Evolutionary conservation across 2,888 invertebrate genomes (phyloP).

Genomic region (Patella depressa): DNA sequence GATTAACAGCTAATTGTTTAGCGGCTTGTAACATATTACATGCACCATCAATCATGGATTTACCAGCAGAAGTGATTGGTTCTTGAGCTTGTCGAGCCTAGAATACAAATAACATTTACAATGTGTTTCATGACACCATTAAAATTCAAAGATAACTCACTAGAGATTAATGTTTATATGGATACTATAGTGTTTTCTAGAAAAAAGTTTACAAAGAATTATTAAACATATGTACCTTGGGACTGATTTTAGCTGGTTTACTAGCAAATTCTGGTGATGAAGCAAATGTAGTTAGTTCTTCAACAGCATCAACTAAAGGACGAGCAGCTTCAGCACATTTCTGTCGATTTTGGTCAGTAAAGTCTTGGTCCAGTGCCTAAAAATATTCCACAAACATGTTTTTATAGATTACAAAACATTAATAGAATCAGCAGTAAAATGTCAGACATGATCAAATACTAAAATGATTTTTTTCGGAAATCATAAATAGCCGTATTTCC

Average conservation of each 20-base stretch:
- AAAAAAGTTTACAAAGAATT: too few species aligned
- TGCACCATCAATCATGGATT: slow-evolving; percentile 85
- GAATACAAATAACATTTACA: slow-evolving; percentile 3
- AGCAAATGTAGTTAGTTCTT: slow-evolving; percentile 92
- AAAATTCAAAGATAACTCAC: too few species aligned
- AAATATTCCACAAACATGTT: not conserved
- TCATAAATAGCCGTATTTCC: too few species aligned
- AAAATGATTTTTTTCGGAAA: too few species aligned
- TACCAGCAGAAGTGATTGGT: slow-evolving; percentile 88
- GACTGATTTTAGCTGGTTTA: slow-evolving; percentile 91
- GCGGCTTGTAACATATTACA: slow-evolving; percentile 92
- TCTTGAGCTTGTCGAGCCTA: slow-evolving; percentile 85
- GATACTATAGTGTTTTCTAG: too few species aligned
- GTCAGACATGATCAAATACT: not conserved
- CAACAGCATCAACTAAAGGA: slow-evolving; percentile 90
- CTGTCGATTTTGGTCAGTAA: slow-evolving; percentile 77
- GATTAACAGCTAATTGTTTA: slow-evolving; percentile 87
- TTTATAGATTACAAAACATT: too few species aligned
- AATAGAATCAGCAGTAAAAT: too few species aligned
- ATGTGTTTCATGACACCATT: too few species aligned
- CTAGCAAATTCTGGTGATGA: slow-evolving; percentile 94
- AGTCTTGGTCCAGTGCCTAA: slow-evolving; percentile 81
- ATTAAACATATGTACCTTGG: slow-evolving; percentile 73
- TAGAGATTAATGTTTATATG: too few species aligned
- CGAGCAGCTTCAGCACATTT: slow-evolving; percentile 79